Evolutionary conservation across 2,797 vertebrate species (phyloP).

Genomic region (Phataginus tetradactyla): DNA sequence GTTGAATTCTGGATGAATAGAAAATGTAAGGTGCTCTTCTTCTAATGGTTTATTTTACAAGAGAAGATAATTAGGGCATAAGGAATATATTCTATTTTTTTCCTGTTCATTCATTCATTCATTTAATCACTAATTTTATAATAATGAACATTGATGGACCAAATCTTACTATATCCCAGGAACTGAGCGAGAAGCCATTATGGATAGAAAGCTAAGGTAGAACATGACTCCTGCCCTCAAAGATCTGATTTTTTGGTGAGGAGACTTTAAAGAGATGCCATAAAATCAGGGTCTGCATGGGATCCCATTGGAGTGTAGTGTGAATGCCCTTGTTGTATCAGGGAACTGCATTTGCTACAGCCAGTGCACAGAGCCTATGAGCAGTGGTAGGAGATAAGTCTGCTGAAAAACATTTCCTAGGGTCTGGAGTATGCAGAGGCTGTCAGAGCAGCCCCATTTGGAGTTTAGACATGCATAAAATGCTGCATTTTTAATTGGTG

Average conservation of each 20-base stretch:
- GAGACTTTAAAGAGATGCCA: neutral
- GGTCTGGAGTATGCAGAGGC: neutral
- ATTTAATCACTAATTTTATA: constrained; percentile 6
- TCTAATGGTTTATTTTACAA: constrained; percentile 44
- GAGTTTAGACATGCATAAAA: neutral
- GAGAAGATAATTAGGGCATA: neutral
- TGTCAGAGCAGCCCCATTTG: neutral
- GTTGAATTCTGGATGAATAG: neutral
- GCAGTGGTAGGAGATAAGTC: rapidly evolving
- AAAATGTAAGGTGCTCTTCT: neutral
- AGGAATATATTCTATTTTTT: neutral
- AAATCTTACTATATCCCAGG: neutral
- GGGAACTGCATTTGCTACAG: rapidly evolving
- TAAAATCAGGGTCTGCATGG: rapidly evolving
- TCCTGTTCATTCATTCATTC: neutral
- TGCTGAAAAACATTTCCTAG: neutral
- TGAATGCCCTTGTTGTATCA: neutral
- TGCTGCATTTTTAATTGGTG: neutral
- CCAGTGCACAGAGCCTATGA: rapidly evolving
- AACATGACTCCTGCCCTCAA: neutral
- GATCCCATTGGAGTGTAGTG: neutral
- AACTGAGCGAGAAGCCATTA: neutral
- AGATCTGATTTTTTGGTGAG: neutral
- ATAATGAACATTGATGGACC: neutral
- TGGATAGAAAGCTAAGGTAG: neutral